A percentile compares a stretch with the other conserved stretches of the same genome.
Conservation (phyloP, 37 sponge, comb jelly and placozoan genomes). For the Oopsacas minuta region DNA sequence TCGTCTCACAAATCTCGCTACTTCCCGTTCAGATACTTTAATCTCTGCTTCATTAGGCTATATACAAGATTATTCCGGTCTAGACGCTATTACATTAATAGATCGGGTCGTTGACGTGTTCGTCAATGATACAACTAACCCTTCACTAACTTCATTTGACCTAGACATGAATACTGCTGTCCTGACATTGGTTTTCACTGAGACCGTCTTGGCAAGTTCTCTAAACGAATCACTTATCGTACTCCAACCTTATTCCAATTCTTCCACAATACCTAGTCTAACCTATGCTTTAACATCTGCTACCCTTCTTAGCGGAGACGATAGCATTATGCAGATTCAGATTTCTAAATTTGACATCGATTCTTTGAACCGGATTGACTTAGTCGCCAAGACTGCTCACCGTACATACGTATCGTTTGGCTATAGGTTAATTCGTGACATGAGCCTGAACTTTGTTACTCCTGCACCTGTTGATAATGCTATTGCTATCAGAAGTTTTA, state of each 20-base stretch:
- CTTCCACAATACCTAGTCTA: conserved; percentile 28
- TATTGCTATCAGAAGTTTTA: conserved; percentile 31
- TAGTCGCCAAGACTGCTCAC: conserved; percentile 30
- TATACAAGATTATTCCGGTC: conserved; percentile 50
- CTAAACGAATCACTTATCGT: conserved; percentile 30
- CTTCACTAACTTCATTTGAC: conserved; percentile 31
- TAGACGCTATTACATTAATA: conserved; percentile 15
- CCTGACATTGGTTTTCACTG: conserved; percentile 40
- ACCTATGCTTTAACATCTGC: conserved; percentile 25
- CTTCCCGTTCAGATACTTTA: conserved; percentile 29
- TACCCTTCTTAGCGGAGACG: background rate
- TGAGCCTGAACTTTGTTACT: conserved; percentile 28
- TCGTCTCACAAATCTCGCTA: conserved; percentile 32
- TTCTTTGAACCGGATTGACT: conserved; percentile 52
- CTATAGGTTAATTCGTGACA: conserved; percentile 39
- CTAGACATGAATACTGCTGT: conserved; percentile 32
- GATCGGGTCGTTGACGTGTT: conserved; percentile 17
- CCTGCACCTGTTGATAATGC: conserved; percentile 29
- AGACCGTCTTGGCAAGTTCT: conserved; percentile 31
- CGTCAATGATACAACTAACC: conserved; percentile 35
- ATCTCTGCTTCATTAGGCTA: conserved; percentile 28
- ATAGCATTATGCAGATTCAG: conserved; percentile 20
- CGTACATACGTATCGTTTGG: conserved; percentile 37
- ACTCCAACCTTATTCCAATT: conserved; percentile 58
- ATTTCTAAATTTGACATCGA: conserved; percentile 41